Evolutionary conservation across 2,888 invertebrate genomes (phyloP).

Genomic region (Muschampia plurimacula): DNA sequence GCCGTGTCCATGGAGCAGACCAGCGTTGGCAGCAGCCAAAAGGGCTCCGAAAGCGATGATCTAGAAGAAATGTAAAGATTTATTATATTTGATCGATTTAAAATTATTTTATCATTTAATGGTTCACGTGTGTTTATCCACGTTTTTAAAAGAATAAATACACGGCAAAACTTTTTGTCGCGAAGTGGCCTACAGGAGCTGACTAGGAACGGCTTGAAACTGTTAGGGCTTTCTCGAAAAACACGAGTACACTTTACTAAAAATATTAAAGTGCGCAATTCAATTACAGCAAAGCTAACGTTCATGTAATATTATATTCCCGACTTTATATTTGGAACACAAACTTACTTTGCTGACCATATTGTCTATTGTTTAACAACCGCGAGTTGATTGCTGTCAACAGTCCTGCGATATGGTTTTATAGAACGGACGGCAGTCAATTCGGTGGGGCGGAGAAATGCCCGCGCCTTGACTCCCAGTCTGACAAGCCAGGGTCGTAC

Average conservation of each 20-base stretch:
- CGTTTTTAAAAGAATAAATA: too few species aligned
- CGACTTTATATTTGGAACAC: background rate
- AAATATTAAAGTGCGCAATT: too few species aligned
- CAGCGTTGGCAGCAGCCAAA: conserved; percentile 68
- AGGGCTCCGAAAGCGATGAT: conserved; percentile 56
- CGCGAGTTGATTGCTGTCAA: conserved; percentile 68
- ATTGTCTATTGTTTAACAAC: conserved; percentile 62
- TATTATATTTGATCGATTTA: background rate
- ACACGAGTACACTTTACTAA: too few species aligned
- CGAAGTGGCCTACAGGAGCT: too few species aligned
- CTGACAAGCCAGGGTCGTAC: conserved; percentile 49
- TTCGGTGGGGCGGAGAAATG: conserved; percentile 34
- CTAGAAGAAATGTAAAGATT: conserved; percentile 43
- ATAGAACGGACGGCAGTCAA: conserved; percentile 54
- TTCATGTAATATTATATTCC: background rate
- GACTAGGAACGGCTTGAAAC: too few species aligned
- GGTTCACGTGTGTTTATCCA: too few species aligned
- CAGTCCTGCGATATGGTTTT: conserved; percentile 64
- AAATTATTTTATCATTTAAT: too few species aligned
- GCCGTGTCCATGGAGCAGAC: conserved; percentile 46
- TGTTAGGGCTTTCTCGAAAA: too few species aligned
- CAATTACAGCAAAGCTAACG: too few species aligned
- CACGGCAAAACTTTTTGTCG: too few species aligned
- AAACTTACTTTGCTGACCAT: conserved; percentile 74
- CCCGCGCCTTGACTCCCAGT: conserved; percentile 41